Percentiles rank a stretch among this genome's conserved stretches.
Evolutionary conservation across 2,888 invertebrate species (phyloP).

Genomic region (Atherix ibis): DNA sequence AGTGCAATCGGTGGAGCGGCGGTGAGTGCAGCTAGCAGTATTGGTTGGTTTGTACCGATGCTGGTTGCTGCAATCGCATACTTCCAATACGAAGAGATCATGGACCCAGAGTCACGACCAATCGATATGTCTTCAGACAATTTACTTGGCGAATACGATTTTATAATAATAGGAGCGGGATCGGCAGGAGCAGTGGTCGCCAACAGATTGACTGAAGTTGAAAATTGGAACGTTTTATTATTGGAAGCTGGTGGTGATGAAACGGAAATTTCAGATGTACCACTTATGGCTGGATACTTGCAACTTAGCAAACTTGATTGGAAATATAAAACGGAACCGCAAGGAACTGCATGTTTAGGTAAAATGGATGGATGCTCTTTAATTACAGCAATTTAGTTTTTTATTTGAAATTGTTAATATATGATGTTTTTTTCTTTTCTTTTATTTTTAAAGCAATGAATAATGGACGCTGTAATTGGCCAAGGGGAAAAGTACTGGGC

Average conservation of each 20-base stretch:
- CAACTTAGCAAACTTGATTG: slow-evolving; percentile 79
- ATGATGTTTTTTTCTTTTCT: no score
- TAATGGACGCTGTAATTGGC: slow-evolving; percentile 75
- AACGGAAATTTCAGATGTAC: slow-evolving; percentile 80
- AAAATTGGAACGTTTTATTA: slow-evolving; percentile 31
- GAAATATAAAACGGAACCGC: slow-evolving; percentile 86
- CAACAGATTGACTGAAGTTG: slow-evolving; percentile 33
- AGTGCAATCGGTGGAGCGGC: slow-evolving; percentile 53
- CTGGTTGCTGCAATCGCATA: slow-evolving; percentile 72
- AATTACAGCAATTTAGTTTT: no score
- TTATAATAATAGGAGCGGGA: slow-evolving; percentile 72
- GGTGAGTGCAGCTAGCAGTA: slow-evolving; percentile 47
- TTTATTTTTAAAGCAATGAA: slow-evolving; percentile 67
- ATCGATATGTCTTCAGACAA: slow-evolving; percentile 51
- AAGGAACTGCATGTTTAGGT: slow-evolving; percentile 69
- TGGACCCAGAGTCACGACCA: slow-evolving; percentile 67
- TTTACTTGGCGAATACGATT: slow-evolving; percentile 55
- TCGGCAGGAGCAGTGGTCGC: slow-evolving; percentile 56
- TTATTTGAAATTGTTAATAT: no score
- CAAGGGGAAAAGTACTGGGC: slow-evolving; percentile 80
- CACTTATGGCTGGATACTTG: slow-evolving; percentile 70
- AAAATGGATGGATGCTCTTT: no score
- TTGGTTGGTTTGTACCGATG: slow-evolving; percentile 71
- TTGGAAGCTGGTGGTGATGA: slow-evolving; percentile 44
- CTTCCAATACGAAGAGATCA: slow-evolving; percentile 71